phyloP scores from a whole-genome alignment of 2,888 invertebrate genomes.

The Hirtodrosophila confusa region DNA sequence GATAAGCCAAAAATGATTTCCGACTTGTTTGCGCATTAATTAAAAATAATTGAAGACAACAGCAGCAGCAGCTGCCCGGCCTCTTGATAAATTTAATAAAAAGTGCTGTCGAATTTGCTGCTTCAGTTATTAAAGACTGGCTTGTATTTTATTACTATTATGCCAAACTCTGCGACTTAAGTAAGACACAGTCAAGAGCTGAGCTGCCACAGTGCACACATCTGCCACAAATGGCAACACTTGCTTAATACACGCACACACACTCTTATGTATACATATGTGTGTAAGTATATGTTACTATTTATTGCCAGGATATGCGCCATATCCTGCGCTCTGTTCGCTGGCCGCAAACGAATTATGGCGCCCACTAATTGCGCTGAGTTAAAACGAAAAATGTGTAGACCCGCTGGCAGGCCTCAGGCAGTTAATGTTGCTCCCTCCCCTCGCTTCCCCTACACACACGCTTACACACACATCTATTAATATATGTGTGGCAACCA shows the following conservation, averaged over 20 bases:
- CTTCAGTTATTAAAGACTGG: conserved; percentile 27
- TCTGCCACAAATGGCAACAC: conserved; percentile 65
- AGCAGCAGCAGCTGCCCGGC: conserved; percentile 13
- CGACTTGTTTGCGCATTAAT: conserved; percentile 55
- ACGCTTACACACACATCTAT: conserved; percentile 13
- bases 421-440: conserved; percentile 49
- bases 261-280: conserved; percentile 2
- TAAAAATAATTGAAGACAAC: conserved; percentile 62
- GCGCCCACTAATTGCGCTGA: conserved; percentile 69
- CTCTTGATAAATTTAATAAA: conserved; percentile 51
- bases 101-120: conserved; percentile 17
- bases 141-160: conserved; percentile 31
- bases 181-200: conserved; percentile 15
- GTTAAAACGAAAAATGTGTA: conserved; percentile 77
- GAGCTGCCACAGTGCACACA: conserved; percentile 1
- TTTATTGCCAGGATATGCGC: conserved; percentile 65
- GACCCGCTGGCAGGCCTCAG: conserved; percentile 37
- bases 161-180: conserved; percentile 15
- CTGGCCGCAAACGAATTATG: conserved; percentile 73
- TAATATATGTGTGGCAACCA: conserved; percentile 39
- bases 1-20: conserved; percentile 58
- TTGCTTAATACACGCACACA: conserved; percentile 25
- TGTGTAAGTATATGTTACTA: conserved; percentile 30
- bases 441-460: conserved; percentile 18
- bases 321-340: conserved; percentile 58